Evolutionary conservation across 2,888 invertebrate genomes (phyloP), one percentile per base, ranked within the genome.

Genomic region (Mythimna pallens): DNA sequence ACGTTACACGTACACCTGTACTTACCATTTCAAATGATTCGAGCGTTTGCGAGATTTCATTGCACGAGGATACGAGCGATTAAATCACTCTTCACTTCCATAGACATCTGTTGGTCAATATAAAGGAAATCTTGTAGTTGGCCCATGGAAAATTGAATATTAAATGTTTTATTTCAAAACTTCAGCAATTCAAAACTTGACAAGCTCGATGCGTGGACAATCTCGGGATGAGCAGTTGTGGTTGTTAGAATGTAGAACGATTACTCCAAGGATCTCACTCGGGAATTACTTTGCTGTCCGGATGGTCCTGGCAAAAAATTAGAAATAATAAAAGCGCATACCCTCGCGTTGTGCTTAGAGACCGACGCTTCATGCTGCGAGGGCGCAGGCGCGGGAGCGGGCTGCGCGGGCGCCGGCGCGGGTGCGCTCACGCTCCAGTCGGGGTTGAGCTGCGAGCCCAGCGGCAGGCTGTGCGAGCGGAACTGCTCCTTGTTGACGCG

Each of bases 401-500:
- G 87, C 43, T 74, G 74, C 40, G 74, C 65, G 12, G 73, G 59
- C 67, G 70, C 64, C 58, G 80, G 86, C 69, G 89, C 87, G 64
- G 93, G 91, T 84, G 89, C 89, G 76, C 85, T 89, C 73, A 95
- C 93, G 73, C 86, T 86, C 96, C 96, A 95, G 81, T 95, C 95
- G 9, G 94, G 89, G 89, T 93, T 92, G 80, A 97, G 92, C 86
- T 97, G 96, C 66, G 97, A 95, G 88, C 97, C 97, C 43, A 97
- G 90, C 22, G 97, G 97, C 86, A 97, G 88, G 87, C 97, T 97
- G 91, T 97, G 97, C 78, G 97, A 97, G 57, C 97, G 96, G 89
- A 95, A 97, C 91, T 97, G 97, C 85, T 97, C 97, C 90, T 95
- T 94, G 76, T 72, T 89, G 82, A 78, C 76, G 64, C 81, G 84